Percentiles rank a stretch among this genome's conserved stretches.
phyloP scores from a whole-genome alignment of 2,888 invertebrate species.

The Cataglyphis rosenhaueri region DNA sequence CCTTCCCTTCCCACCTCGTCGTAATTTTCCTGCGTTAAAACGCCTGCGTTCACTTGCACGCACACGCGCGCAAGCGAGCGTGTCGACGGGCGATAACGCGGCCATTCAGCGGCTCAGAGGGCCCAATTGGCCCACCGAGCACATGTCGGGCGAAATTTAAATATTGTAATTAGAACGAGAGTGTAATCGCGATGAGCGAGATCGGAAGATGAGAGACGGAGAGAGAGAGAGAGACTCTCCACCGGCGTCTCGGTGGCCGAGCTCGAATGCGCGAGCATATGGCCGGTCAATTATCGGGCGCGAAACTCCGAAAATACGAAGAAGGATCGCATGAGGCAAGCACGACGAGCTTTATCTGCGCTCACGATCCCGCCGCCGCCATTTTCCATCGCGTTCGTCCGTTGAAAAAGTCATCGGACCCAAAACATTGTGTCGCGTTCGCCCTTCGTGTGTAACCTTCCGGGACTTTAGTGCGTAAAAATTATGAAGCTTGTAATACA shows the following conservation, averaged over 20 bases:
- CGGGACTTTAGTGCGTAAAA: neutral
- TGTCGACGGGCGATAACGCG: conserved; percentile 30
- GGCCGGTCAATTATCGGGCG: conserved; percentile 78
- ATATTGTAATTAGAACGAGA: conserved; percentile 83
- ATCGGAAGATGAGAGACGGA: conserved; percentile 70
- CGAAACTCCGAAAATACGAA: conserved; percentile 69
- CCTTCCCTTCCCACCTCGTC: conserved; percentile 61
- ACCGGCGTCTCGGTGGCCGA: conserved; percentile 73
- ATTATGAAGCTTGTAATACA: neutral
- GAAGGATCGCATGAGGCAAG: conserved; percentile 58
- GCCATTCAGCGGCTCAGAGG: conserved; percentile 22
- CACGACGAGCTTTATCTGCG: conserved; percentile 66
- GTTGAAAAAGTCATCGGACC: conserved; percentile 46
- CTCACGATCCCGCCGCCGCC: conserved; percentile 62
- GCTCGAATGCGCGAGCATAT: conserved; percentile 77
- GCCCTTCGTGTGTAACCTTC: conserved; percentile 50
- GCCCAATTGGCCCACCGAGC: conserved; percentile 63
- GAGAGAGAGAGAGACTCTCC: conserved; percentile 47
- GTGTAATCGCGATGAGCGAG: conserved; percentile 64
- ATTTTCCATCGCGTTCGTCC: conserved; percentile 56
- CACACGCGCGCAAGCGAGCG: conserved; percentile 41
- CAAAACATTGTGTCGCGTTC: conserved; percentile 29
- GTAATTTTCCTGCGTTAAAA: conserved; percentile 58
- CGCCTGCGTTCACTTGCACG: conserved; percentile 45
- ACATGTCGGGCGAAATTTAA: conserved; percentile 82